Evolutionary conservation across 64 coral and sea anemone species (phyloP).

Genomic region (Montipora sp.): DNA sequence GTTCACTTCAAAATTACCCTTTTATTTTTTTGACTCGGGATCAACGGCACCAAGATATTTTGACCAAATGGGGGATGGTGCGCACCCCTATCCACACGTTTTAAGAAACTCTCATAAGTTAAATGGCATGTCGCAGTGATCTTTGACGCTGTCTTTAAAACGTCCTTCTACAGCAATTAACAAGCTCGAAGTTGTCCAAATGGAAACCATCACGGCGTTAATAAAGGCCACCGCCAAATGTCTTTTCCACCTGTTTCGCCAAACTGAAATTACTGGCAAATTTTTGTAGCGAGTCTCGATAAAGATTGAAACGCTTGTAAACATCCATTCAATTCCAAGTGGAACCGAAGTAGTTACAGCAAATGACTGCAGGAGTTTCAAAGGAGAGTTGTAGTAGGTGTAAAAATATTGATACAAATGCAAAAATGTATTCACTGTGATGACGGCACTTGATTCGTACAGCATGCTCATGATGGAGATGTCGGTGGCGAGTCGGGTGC

Average conservation of each 20-base stretch:
- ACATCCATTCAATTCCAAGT: constrained; percentile 6
- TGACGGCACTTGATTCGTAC: constrained; percentile 22
- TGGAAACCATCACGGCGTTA: not conserved
- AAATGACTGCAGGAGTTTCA: constrained; percentile 5
- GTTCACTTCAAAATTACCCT: too few species aligned
- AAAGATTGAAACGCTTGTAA: not conserved
- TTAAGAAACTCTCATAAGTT: not conserved
- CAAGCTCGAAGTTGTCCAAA: not conserved
- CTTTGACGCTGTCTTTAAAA: not conserved
- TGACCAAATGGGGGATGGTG: too few species aligned
- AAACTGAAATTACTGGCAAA: constrained; percentile 2
- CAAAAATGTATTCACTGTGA: not conserved
- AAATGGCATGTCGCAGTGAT: not conserved
- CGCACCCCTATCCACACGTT: not conserved
- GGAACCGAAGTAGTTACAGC: constrained; percentile 1
- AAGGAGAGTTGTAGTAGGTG: not conserved
- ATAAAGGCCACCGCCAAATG: not conserved
- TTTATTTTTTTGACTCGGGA: too few species aligned
- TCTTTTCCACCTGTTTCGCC: constrained; percentile 7
- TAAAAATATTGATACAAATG: constrained; percentile 27
- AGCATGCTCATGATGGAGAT: constrained; percentile 16
- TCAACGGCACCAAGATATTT: too few species aligned
- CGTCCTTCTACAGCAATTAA: not conserved
- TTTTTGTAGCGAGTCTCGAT: constrained; percentile 7
- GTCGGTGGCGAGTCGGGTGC: constrained; percentile 20